phyloP scores from a whole-genome alignment of 2,113 vertebrate genomes.

The Mirza zaza region DNA sequence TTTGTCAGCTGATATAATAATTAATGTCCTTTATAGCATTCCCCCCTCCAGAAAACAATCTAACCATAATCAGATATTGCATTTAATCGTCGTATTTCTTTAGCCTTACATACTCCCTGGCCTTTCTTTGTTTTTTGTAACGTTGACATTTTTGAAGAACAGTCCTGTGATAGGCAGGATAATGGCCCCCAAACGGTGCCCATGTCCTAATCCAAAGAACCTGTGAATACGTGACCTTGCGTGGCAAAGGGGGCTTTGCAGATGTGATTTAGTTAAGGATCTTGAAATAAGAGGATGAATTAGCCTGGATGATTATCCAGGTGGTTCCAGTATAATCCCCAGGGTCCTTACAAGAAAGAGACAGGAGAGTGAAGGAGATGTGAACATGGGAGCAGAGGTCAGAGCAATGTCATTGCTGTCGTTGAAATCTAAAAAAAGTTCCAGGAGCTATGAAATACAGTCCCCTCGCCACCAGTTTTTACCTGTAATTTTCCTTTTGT shows the following conservation, averaged over 20 bases:
- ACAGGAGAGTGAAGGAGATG: too few relatives aligned
- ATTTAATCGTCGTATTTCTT: neutral
- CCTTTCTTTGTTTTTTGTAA: neutral
- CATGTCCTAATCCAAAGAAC: neutral
- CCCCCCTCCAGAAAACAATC: neutral
- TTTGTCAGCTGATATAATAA: neutral
- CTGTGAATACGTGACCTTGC: neutral
- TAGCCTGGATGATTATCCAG: neutral
- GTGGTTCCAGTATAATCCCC: neutral
- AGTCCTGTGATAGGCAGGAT: neutral
- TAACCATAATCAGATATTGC: neutral
- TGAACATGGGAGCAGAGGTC: neutral
- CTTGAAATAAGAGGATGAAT: neutral
- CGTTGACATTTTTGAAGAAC: neutral
- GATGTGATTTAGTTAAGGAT: neutral
- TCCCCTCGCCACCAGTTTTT: neutral
- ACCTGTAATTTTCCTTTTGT: neutral
- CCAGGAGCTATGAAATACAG: neutral
- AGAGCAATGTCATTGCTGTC: neutral
- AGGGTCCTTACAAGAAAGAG: neutral
- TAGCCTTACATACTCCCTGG: neutral
- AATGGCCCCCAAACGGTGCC: neutral
- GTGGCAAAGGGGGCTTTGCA: neutral
- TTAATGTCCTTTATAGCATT: neutral
- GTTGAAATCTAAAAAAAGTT: neutral